phyloP scores from a whole-genome alignment of 2,888 invertebrate genomes.

The Cepaea hortensis region DNA sequence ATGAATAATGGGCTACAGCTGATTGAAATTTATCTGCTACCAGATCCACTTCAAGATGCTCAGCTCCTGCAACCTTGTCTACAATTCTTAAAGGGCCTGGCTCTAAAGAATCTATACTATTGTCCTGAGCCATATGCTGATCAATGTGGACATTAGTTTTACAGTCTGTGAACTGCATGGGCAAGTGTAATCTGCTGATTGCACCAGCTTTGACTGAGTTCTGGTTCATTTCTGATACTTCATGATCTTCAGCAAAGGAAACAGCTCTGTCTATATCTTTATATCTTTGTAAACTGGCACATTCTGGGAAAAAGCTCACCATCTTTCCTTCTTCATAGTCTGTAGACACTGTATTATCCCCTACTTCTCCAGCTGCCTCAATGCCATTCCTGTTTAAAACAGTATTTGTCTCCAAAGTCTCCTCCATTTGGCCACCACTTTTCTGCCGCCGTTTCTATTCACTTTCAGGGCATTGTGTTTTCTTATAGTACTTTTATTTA shows the following conservation, averaged over 20 bases:
- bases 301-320: background rate
- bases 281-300: constrained; percentile 1
- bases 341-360: background rate
- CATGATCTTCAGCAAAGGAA: constrained; percentile 39
- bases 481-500: background rate
- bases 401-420: background rate
- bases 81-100: too few relatives aligned
- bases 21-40: background rate
- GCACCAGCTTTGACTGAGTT: background rate
- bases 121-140: background rate
- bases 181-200: constrained; percentile 19
- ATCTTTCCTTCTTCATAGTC: background rate
- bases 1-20: background rate
- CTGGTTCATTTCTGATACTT: background rate
- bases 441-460: background rate
- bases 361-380: background rate
- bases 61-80: background rate
- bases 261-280: constrained; percentile 27
- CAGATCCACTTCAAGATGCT: background rate
- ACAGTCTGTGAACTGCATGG: background rate
- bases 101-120: background rate
- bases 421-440: background rate
- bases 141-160: background rate
- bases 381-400: background rate
- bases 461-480: too few relatives aligned